phyloP scores from a whole-genome alignment of 2,113 vertebrate species.

The Sylvietta virens region DNA sequence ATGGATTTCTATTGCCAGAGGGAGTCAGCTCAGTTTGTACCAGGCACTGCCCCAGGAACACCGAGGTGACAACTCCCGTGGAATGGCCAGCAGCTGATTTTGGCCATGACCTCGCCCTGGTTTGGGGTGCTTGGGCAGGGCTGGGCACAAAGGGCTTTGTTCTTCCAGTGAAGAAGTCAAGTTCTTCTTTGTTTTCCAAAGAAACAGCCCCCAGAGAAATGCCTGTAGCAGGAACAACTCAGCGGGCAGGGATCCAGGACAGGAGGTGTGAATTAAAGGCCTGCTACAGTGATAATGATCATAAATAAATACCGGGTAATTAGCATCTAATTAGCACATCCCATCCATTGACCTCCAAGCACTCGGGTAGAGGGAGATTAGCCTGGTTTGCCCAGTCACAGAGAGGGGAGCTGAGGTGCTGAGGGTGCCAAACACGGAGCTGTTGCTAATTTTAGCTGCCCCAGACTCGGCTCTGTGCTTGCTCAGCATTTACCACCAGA shows the following conservation, averaged over 20 bases:
- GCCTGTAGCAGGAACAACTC: not conserved
- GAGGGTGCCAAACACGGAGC: not conserved
- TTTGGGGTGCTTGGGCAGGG: not conserved
- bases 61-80: not conserved
- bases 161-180: too few relatives aligned
- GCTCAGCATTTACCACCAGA: not conserved
- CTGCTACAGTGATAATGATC: slow-evolving; percentile 43
- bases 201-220: slow-evolving; percentile 10
- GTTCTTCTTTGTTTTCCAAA: too few relatives aligned
- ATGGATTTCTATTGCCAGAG: not conserved
- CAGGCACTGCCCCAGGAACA: not conserved
- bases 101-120: not conserved
- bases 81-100: not conserved
- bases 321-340: slow-evolving; percentile 53
- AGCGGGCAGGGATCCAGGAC: slow-evolving; percentile 26
- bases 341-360: slow-evolving; percentile 40
- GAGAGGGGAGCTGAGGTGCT: not conserved
- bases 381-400: not conserved
- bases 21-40: not conserved
- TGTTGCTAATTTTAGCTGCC: not conserved
- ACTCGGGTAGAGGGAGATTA: not conserved
- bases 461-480: rapidly evolving
- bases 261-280: slow-evolving; percentile 44
- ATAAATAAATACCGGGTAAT: slow-evolving; percentile 39
- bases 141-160: not conserved